Base-by-base conservation (phyloP, 2,797 vertebrate genomes). In the Acipenser oxyrinchus region DNA sequence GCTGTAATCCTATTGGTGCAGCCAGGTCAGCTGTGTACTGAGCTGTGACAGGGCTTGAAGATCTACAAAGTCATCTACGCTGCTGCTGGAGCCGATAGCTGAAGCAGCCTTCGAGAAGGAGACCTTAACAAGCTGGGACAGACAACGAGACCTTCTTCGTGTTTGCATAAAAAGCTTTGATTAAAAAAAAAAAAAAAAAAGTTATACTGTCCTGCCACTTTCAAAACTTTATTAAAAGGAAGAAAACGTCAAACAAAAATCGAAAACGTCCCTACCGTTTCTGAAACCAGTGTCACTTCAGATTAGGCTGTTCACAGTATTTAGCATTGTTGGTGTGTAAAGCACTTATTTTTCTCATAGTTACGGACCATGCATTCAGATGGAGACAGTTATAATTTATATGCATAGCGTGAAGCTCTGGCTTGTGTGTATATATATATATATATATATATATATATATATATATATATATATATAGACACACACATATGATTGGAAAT, bases 241-340 rank as follows among this genome's bases (percentile, higher is more conserved):
- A 37, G 23, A 37, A 37, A 37, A 37, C 23, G 2, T 37, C 23
- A 37, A 37, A 37, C 0, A 37, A 37, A 37, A 37, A 67, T 52
- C 48, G 9, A 10, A 52, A 70, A 73, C 70, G 66, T 73, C 67
- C 69, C 58, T 55, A 64, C 70, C 68, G 77, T 74, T 68, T 73
- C 73, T 77, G 72, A 75, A 83, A 82, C 81, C 49, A 66, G 76
- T 78, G 78, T 72, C 74, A 80, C 70, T 72, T 18, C 60, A 74
- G 79, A 82, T 90, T 88, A 88, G 84, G 83, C 23, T 87, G 78
- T 87, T 89, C 85, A 90, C 88, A 88, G 87, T 88, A 82, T 87
- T 89, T 86, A 89, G 88, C 84, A 86, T 84, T 76, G 79, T 84
- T 88, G 85, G 15, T 88, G 81, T 53, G 84, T 89, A 88, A 89